Conservation (phyloP, 2,113 vertebrate genomes). For the Lepus europaeus region DNA sequence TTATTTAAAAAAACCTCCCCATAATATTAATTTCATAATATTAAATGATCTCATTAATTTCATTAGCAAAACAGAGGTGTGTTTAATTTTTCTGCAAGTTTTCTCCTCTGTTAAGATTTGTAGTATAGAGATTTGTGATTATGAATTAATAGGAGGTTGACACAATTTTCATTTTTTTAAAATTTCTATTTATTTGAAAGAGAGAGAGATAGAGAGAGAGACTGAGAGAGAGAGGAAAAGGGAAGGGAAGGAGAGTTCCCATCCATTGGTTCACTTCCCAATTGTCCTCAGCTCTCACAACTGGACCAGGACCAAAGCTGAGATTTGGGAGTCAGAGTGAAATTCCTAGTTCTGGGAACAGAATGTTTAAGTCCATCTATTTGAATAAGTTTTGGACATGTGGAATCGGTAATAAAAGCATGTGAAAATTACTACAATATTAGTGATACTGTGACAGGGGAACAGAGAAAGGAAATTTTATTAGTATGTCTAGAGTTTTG, state of each 20-base stretch:
- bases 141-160: not conserved
- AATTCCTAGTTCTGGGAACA: not conserved
- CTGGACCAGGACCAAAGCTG: too few species aligned
- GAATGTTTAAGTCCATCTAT: not conserved
- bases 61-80: not conserved
- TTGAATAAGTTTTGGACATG: not conserved
- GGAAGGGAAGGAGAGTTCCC: too few species aligned
- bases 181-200: too few species aligned
- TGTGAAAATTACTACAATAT: not conserved
- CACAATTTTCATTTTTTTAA: not conserved
- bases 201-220: too few species aligned
- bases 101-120: not conserved
- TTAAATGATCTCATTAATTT: constrained; percentile 14
- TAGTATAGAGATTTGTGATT: not conserved
- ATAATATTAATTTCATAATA: not conserved
- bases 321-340: too few species aligned
- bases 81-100: not conserved
- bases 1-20: not conserved
- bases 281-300: too few species aligned
- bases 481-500: not conserved
- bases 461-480: not conserved
- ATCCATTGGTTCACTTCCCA: too few species aligned
- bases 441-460: not conserved
- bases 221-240: too few species aligned
- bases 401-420: not conserved